Evolutionary conservation across 2,888 invertebrate species (phyloP), one percentile per base, ranked within the genome.

Genomic region (Hesperia comma): DNA sequence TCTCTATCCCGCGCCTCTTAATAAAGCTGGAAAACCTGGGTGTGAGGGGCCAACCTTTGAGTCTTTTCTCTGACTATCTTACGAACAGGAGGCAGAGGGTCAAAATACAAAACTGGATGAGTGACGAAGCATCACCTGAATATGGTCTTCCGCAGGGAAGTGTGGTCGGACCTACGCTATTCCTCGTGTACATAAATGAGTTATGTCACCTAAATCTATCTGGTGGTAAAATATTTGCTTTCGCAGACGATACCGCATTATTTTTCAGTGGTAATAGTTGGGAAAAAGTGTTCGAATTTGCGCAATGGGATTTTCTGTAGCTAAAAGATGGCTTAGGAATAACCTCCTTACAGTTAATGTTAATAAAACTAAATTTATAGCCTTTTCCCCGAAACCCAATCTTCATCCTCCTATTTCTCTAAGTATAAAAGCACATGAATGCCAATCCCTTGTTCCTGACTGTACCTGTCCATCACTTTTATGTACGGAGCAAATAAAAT

Each of bases 71-170:
- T n/a, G n/a, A n/a, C n/a, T n/a, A n/a, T n/a, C n/a, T n/a, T n/a
- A n/a, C n/a, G n/a, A n/a, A n/a, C n/a, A n/a, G n/a, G n/a, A n/a
- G n/a, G 33, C 57, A 69, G 37, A 26, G 49, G 43, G 66, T 71
- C 2, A 71, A 56, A n/a, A 41, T 71, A 0, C 43, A 46, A 26
- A 5, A 37, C 5, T 12, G 12, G 15, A 26, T 43, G 1, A 69
- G 64, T 60, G 63, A 54, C 0, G 62, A 64, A 33, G 12, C 15
- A 0, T 12, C 14, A 4, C 58, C 41, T 12, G 37, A 55, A 15
- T 68, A 67, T 19, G 70, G 68, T 17, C 58, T 69, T 6, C 66
- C 64, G 5, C 63, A 69, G 15, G 70, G 69, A 6, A 69, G 61
- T 17, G 66, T 68, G 2, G 32, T 68, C 14, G 63, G 58, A 0